A percentile compares a stretch with the other conserved stretches of the same genome.
Conservation (phyloP, 2,113 vertebrate genomes). For the Noturus placidus region DNA sequence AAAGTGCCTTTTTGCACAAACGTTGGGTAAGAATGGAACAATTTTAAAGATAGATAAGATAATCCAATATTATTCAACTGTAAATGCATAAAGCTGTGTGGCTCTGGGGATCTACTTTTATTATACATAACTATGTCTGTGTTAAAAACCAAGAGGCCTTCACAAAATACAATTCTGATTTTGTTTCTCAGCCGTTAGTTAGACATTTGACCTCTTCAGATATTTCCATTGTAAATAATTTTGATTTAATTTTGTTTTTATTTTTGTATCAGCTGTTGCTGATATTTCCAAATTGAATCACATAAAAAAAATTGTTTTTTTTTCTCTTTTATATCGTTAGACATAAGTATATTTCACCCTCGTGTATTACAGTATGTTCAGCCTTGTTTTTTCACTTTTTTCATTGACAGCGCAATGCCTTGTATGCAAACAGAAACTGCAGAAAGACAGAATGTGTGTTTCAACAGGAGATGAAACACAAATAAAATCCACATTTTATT, state of each 20-base stretch:
- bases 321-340: not conserved
- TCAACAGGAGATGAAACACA: not conserved
- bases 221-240: slow-evolving; percentile 5
- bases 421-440: slow-evolving; percentile 44
- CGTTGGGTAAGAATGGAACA: slow-evolving; percentile 42
- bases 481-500: not conserved
- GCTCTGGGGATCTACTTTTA: slow-evolving; percentile 63
- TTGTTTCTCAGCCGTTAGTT: slow-evolving; percentile 17
- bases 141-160: slow-evolving; percentile 65
- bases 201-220: slow-evolving; percentile 5
- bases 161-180: slow-evolving; percentile 41
- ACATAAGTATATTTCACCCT: not conserved
- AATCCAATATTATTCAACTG: slow-evolving; percentile 53
- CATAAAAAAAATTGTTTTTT: not conserved
- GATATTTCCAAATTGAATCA: slow-evolving; percentile 4
- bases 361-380: not conserved
- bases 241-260: not conserved
- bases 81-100: slow-evolving; percentile 54
- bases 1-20: slow-evolving; percentile 74
- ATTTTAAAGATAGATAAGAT: slow-evolving; percentile 35
- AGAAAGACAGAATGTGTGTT: slow-evolving; percentile 5
- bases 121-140: slow-evolving; percentile 40
- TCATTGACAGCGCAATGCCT: slow-evolving; percentile 30
- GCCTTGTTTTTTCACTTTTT: not conserved
- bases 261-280: not conserved